phyloP scores from a whole-genome alignment of 2,113 vertebrate genomes.

The Orthonyx spaldingii region DNA sequence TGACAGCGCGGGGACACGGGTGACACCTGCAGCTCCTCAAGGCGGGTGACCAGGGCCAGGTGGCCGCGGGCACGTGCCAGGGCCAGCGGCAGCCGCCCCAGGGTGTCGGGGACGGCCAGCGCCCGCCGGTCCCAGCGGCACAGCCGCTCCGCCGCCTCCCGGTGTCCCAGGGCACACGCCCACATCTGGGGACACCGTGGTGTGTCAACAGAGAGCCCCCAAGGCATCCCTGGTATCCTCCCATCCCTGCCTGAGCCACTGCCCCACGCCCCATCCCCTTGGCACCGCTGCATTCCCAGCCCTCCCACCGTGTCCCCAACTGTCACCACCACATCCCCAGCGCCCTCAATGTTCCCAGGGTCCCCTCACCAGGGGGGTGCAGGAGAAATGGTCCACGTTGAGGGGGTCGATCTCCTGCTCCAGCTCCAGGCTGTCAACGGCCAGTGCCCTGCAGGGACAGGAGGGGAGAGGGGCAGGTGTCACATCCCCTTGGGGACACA shows the following conservation, averaged over 20 bases:
- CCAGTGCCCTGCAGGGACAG: neutral
- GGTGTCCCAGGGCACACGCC: neutral
- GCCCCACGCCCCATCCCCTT: too few relatives aligned
- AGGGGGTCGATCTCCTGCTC: slow-evolving; percentile 91
- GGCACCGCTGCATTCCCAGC: fast-evolving
- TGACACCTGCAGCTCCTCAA: neutral
- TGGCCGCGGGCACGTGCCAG: neutral
- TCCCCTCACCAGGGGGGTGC: slow-evolving; percentile 80
- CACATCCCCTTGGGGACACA: neutral
- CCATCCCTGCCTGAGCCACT: too few relatives aligned
- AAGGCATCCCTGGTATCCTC: fast-evolving
- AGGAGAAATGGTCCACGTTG: slow-evolving; percentile 94
- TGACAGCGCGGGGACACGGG: neutral
- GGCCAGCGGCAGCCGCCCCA: neutral
- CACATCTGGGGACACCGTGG: neutral
- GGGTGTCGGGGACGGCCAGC: neutral
- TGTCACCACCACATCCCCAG: neutral
- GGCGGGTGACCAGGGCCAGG: neutral
- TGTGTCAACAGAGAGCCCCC: neutral
- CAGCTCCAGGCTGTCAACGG: slow-evolving; percentile 60
- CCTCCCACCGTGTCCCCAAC: too few relatives aligned
- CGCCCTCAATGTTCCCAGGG: neutral
- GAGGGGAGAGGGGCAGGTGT: neutral
- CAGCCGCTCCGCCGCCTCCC: neutral
- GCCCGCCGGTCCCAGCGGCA: slow-evolving; percentile 16